Base-by-base conservation (phyloP, 2,113 vertebrate genomes). In the Tachycineta bicolor region DNA sequence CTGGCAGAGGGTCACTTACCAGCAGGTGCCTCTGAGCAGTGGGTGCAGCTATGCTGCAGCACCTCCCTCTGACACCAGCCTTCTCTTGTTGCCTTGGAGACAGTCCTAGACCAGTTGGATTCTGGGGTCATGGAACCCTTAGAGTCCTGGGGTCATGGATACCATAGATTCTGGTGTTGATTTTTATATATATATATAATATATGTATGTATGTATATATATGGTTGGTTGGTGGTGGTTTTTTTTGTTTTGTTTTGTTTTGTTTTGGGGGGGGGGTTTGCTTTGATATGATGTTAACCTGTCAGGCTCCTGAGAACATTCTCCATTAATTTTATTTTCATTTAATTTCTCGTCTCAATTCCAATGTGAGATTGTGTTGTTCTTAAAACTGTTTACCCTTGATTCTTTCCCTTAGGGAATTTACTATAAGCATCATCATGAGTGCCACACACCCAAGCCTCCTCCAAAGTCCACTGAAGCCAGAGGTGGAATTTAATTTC, bases 21-120 rank as follows among this genome's bases (percentile, higher is more conserved):
- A 50, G 76, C 39, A 47, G 52, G 43, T 25, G 19, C 10, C 23
- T 37, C 44, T n/a, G 37, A n/a, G 25, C 21, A 39, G 18, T 2
- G 34, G 15, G 2, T 13, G 10, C 4, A 1, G 41, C 56, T 47
- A 14, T 0, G 0, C 60, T 63, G 60, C 24, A 49, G 44, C 22
- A 11, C 33, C 37, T 59, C 8, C 11, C 39, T 65, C 16, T 12
- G 8, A 6, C 0, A 12, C 41, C n/a, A 24, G 31, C 11, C 33
- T 19, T 1, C 34, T 39, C 11, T 19, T 0, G 2, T 41, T 79
- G 56, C 26, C 39, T 21, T 4, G 5, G 52, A 46, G 29, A 33
- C 47, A 46, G 11, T 4, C 12, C 39, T 46, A 1, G 22, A 6
- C 12, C 1, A 0, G 0, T 3, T 53, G 39, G 10, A 23, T 39